phyloP scores from a whole-genome alignment of 35 echinoderm and acorn worm species.

The Anneissia japonica region DNA sequence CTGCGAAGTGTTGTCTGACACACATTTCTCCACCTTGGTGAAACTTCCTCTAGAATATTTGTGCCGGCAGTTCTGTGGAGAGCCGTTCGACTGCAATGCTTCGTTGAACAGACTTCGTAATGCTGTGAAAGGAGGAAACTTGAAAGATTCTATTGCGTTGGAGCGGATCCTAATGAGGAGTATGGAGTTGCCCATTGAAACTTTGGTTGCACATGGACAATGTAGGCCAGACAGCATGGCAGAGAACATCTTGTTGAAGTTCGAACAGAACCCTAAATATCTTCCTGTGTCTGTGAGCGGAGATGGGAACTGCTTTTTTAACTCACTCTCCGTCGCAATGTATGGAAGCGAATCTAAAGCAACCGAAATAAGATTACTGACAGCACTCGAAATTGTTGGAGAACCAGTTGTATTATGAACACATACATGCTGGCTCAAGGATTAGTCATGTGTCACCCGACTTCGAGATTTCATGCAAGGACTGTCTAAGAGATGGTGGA shows the following conservation, averaged over 20 bases:
- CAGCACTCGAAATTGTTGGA: background rate
- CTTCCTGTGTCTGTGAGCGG: background rate
- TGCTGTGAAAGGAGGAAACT: too few relatives aligned
- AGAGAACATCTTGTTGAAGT: background rate
- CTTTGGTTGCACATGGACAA: background rate
- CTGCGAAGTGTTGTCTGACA: background rate
- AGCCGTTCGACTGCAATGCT: background rate
- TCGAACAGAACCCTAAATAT: background rate
- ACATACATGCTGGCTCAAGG: background rate
- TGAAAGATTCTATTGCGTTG: too few relatives aligned
- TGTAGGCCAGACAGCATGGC: background rate
- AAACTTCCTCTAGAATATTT: background rate
- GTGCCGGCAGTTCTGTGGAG: background rate
- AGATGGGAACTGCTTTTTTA: conserved; percentile 29
- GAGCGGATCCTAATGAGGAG: background rate
- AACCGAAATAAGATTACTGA: conserved; percentile 8
- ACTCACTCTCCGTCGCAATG: background rate
- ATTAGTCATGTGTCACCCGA: background rate
- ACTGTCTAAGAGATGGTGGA: background rate
- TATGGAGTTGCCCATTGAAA: background rate
- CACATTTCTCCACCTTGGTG: background rate
- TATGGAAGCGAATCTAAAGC: conserved; percentile 3
- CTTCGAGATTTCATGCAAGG: background rate
- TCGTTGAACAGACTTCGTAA: background rate
- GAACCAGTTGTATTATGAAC: background rate